These are phyloP conservation scores for Conus canariensis DNA, from an alignment of 2,888 invertebrate genomes.

Conservation along the genomic window DNA sequence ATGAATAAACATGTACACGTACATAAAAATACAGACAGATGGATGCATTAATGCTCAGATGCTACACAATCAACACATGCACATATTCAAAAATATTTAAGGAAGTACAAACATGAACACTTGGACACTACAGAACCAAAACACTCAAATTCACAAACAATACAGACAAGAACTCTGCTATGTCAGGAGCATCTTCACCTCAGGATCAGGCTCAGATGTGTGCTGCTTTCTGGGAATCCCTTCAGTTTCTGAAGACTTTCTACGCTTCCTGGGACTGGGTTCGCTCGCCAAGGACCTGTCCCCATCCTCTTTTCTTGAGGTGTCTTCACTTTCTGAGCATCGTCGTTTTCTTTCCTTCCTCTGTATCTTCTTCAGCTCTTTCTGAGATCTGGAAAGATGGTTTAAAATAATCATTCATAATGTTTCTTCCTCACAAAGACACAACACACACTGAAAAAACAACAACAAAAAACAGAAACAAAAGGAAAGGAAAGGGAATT, in stretches of 20 bases:
- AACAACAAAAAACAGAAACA: not conserved
- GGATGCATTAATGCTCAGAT: too few relatives aligned
- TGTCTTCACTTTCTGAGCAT: not conserved
- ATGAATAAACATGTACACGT: too few relatives aligned
- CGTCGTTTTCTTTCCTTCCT: not conserved
- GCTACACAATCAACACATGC: too few relatives aligned
- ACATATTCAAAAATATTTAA: too few relatives aligned
- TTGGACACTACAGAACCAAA: too few relatives aligned
- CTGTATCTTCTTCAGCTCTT: not conserved
- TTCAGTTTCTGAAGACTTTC: not conserved
- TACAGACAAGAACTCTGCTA: too few relatives aligned
- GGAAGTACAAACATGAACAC: too few relatives aligned
- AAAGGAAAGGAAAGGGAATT: not conserved
- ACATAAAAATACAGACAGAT: too few relatives aligned
- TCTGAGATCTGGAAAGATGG: not conserved
- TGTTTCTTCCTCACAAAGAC: not conserved
- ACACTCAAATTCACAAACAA: too few relatives aligned
- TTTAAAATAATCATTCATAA: not conserved
- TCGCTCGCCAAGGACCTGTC: not conserved
- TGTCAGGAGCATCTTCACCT: not conserved
- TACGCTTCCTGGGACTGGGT: not conserved
- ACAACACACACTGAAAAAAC: not conserved
- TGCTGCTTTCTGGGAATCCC: not conserved
- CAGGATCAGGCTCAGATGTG: conserved; percentile 15
- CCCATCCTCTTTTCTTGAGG: not conserved